Evolutionary conservation across 2,113 vertebrate genomes (phyloP).

Genomic region (Heterotis niloticus): DNA sequence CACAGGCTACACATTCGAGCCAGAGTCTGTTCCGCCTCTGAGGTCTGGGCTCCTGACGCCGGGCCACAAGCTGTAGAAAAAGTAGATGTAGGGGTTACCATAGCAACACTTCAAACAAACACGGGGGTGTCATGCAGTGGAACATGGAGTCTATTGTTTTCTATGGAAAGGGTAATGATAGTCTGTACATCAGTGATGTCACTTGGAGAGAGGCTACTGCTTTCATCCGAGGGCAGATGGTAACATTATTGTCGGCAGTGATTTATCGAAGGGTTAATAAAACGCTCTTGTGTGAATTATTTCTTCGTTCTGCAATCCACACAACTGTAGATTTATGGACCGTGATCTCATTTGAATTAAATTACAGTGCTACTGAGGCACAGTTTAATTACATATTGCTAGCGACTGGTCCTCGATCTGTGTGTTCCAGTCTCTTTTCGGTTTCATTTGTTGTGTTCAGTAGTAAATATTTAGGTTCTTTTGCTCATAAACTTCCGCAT

Average conservation of each 20-base stretch:
- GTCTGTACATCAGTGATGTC: constrained; percentile 25
- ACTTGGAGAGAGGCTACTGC: constrained; percentile 42
- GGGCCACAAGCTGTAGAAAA: constrained; percentile 25
- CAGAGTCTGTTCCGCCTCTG: neutral
- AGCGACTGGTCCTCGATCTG: too few species aligned
- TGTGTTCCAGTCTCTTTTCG: too few species aligned
- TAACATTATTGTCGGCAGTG: constrained; percentile 35
- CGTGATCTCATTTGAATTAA: constrained; percentile 53
- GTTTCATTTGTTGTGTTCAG: too few species aligned
- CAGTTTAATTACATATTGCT: too few species aligned
- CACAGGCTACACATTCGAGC: constrained; percentile 1
- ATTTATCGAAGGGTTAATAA: constrained; percentile 39
- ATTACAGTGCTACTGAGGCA: constrained; percentile 40
- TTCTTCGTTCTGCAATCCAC: constrained; percentile 49
- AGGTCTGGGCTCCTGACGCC: constrained; percentile 24
- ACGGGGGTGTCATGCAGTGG: constrained; percentile 29
- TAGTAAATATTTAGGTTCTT: too few species aligned
- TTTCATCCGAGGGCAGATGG: constrained; percentile 38
- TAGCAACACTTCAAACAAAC: constrained; percentile 51
- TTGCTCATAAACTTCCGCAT: too few species aligned
- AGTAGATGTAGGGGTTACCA: constrained; percentile 53
- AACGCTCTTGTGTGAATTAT: constrained; percentile 47
- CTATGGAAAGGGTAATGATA: constrained; percentile 25
- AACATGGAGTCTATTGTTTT: constrained; percentile 22
- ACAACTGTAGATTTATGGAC: constrained; percentile 48